A percentile compares a stretch with the other conserved stretches of the same genome.
These are phyloP conservation scores for Ooceraea biroi DNA, from an alignment of 1,140 invertebrate genomes.

Conservation along the genomic window DNA sequence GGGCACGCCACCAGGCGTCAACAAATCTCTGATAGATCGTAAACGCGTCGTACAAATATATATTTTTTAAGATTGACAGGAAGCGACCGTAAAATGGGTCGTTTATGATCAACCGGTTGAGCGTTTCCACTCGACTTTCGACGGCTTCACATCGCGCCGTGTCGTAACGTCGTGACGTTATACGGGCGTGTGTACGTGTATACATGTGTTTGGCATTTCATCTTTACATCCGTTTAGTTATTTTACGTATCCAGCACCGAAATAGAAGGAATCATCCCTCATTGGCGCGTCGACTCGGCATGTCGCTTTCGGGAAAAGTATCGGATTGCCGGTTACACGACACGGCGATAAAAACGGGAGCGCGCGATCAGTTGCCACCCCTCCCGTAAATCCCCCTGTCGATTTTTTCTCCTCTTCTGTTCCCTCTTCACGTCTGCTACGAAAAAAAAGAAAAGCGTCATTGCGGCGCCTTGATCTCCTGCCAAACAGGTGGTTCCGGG, in stretches of 20 bases:
- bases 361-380: neutral
- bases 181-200: no score
- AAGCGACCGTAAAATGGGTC: conserved; percentile 16
- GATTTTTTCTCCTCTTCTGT: conserved; percentile 25
- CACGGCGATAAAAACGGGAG: conserved; percentile 32
- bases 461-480: conserved; percentile 75
- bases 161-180: conserved; percentile 29
- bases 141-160: conserved; percentile 25
- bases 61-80: conserved; percentile 41
- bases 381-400: neutral
- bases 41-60: conserved; percentile 48
- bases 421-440: neutral
- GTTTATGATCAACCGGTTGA: conserved; percentile 48
- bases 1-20: neutral
- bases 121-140: conserved; percentile 13
- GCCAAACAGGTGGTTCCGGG: conserved; percentile 85
- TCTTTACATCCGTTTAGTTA: conserved; percentile 10
- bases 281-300: neutral
- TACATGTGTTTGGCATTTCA: conserved; percentile 14
- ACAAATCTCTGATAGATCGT: conserved; percentile 46
- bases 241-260: conserved; percentile 34
- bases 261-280: conserved; percentile 28
- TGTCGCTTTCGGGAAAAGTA: conserved; percentile 25
- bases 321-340: conserved; percentile 33
- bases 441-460: conserved; percentile 36